Conservation (phyloP, 2,888 invertebrate genomes). For the Anodontia alba region DNA sequence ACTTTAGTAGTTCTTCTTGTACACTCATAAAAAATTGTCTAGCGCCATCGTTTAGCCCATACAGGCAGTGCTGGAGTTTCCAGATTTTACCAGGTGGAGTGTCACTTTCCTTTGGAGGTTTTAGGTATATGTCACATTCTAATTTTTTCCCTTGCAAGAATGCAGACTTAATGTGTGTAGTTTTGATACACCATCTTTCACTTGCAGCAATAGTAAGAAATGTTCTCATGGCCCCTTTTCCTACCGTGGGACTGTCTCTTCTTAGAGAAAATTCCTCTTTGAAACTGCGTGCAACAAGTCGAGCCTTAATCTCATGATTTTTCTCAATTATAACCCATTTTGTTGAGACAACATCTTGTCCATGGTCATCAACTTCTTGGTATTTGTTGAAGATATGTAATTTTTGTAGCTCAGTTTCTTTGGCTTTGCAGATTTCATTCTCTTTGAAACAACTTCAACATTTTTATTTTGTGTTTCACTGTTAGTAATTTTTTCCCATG, state of each 20-base stretch:
- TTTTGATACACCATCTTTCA: conserved; percentile 33
- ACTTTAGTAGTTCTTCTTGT: conserved; percentile 28
- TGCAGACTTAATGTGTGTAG: conserved; percentile 57
- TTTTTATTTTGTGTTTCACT: neutral
- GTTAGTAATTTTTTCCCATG: conserved; percentile 11
- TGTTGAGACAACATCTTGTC: conserved; percentile 30
- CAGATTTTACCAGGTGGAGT: conserved; percentile 37
- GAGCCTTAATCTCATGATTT: conserved; percentile 21
- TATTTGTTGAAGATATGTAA: conserved; percentile 40
- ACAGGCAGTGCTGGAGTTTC: conserved; percentile 55
- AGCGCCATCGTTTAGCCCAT: conserved; percentile 55
- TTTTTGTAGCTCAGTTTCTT: conserved; percentile 42
- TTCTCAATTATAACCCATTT: conserved; percentile 39
- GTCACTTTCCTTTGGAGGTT: conserved; percentile 46
- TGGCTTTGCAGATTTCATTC: conserved; percentile 27
- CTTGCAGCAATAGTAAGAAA: conserved; percentile 24
- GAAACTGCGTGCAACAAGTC: conserved; percentile 32
- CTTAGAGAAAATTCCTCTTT: conserved; percentile 26
- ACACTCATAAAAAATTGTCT: conserved; percentile 58
- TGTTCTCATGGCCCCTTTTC: conserved; percentile 33
- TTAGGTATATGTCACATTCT: conserved; percentile 46
- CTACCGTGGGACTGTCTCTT: conserved; percentile 42
- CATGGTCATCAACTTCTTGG: conserved; percentile 35
- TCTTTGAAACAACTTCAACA: neutral
- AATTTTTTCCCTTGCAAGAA: conserved; percentile 57